Conservation (phyloP, 1,140 invertebrate genomes). For the Polypedilum pembai region DNA sequence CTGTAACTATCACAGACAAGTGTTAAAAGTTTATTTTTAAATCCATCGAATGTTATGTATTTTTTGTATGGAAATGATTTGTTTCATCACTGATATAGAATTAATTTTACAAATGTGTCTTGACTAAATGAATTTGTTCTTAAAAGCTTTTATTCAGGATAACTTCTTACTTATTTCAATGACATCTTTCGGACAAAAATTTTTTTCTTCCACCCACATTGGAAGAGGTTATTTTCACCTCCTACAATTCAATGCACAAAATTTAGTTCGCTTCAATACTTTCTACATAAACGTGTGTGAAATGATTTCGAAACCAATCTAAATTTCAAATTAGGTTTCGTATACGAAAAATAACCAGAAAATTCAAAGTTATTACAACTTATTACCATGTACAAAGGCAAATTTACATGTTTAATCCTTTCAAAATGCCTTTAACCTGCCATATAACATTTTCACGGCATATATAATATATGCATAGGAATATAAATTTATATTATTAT, state of each 20-base stretch:
- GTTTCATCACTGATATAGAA: neutral
- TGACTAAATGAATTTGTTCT: neutral
- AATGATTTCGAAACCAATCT: conserved; percentile 2
- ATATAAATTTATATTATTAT: neutral
- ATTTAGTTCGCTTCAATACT: neutral
- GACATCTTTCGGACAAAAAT: neutral
- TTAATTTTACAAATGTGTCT: neutral
- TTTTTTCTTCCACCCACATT: neutral
- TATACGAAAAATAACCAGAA: conserved; percentile 22
- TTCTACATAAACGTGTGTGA: neutral
- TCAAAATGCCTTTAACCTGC: neutral
- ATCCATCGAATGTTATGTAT: too few species aligned
- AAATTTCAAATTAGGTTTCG: conserved; percentile 8
- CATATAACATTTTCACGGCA: neutral
- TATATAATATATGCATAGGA: neutral
- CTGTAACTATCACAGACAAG: too few species aligned
- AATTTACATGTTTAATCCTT: conserved; percentile 24
- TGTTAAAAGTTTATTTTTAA: too few species aligned
- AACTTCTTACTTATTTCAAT: neutral
- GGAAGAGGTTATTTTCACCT: neutral
- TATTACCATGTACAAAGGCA: conserved; percentile 5
- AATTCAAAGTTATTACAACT: conserved; percentile 25
- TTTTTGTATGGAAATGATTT: neutral
- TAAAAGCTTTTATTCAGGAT: neutral
- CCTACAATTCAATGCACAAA: neutral